Base-by-base conservation (phyloP, 2,113 vertebrate species). In the Leucosticte australis region DNA sequence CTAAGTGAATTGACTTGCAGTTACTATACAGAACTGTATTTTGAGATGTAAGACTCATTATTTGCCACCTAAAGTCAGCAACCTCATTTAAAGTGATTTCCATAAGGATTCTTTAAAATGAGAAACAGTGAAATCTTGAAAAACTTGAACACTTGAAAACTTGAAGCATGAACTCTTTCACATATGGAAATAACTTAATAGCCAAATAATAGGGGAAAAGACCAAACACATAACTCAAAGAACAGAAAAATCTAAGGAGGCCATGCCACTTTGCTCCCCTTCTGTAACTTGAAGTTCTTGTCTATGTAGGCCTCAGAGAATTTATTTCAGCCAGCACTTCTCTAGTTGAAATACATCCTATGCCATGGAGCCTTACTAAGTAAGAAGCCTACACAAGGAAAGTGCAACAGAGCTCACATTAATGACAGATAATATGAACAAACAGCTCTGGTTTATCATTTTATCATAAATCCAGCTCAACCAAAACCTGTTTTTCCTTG, bases 1-100 rank as follows among this genome's bases (percentile, higher is more conserved):
- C 1, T 33, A 33, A 69, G 52, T 30, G 2, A 24, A 44, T 2
- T 42, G 33, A 39, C 9, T 64, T 65, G 16, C 7, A 39, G 11
- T 35, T 71, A 30, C 23, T 69, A 60, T 39, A 60, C 1, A 7
- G 15, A 64, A 44, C 11, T n/a, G 8, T 14, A 28, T 63, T 57
- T 87, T 0, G 2, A 59, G n/a, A 41, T 1, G 4, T 1, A 0
- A 39, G 70, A 78, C 30, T 42, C n/a, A 47, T 52, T 77, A 39
- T 47, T 60, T 4, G 3, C 11, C 9, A 23, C 14, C 28, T 68
- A 47, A 47, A 77, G 16, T 42, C 16, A 42, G 18, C 1, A 2
- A 46, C 11, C 2, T 21, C 83, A 49, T 83, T 77, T 23, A 22
- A 64, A 75, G 15, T 37, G 1, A 46, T 62, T 57, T 92, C 30